These are phyloP conservation scores for Melipona bicolor DNA, from an alignment of 2,888 invertebrate genomes.

Conservation along the genomic window DNA sequence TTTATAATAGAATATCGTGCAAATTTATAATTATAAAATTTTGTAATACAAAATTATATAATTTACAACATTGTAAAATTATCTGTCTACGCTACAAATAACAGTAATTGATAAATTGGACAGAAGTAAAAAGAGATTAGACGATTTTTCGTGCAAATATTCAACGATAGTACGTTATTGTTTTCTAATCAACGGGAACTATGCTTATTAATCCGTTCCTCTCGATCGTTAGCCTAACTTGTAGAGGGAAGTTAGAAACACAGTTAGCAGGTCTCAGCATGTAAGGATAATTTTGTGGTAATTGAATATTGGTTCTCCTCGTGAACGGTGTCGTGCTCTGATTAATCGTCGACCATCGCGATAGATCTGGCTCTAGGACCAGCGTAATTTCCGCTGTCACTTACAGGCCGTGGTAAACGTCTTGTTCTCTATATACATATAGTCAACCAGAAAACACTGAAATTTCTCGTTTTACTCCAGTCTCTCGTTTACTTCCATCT, in stretches of 20 bases:
- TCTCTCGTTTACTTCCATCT: too few relatives aligned
- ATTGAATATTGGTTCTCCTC: conserved; percentile 48
- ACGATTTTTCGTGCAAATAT: too few relatives aligned
- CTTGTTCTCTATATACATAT: background rate
- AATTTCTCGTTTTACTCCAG: too few relatives aligned
- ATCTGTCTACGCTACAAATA: too few relatives aligned
- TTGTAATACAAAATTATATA: too few relatives aligned
- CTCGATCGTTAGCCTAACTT: conserved; percentile 11
- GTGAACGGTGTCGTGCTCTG: conserved; percentile 26
- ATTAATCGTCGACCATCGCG: conserved; percentile 46
- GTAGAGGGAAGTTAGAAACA: conserved; percentile 15
- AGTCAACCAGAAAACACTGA: too few relatives aligned
- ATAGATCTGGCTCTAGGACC: conserved; percentile 18
- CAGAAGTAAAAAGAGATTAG: too few relatives aligned
- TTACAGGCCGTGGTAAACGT: background rate
- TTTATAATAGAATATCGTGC: too few relatives aligned
- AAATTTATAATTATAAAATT: too few relatives aligned
- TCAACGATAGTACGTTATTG: background rate
- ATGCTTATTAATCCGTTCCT: background rate
- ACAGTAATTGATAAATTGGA: too few relatives aligned
- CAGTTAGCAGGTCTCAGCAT: conserved; percentile 19
- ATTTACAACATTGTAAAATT: too few relatives aligned
- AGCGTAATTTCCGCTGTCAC: conserved; percentile 39
- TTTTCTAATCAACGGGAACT: background rate
- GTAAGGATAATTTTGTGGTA: conserved; percentile 52